Base-by-base conservation (phyloP, 2,797 vertebrate genomes). In the Neosilurus hyrtlii region DNA sequence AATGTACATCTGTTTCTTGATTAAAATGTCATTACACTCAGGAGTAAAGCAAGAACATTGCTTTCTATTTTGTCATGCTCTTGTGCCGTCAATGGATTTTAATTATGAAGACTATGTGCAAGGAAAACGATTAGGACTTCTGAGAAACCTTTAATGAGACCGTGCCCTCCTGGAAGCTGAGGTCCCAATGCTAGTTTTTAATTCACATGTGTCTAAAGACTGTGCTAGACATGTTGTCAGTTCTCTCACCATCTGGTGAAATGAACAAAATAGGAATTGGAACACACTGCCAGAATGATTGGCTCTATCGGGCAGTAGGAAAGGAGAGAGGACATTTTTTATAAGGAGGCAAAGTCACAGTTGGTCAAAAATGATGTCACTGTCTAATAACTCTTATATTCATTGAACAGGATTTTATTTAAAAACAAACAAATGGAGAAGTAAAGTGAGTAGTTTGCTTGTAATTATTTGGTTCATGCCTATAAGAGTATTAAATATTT, bases 241-340 rank as follows among this genome's bases (percentile, higher is more conserved):
- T 43, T 80, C 52, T 74, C 26, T 74, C 18, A 26, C 71, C 82
- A 83, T 85, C 80, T 82, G 70, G 67, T 71, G 76, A 79, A 86
- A 54, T 10, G 72, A 85, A 67, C 82, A 78, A 63, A 78, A 79
- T 79, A 79, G 68, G 63, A 73, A 54, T 79, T 43, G 77, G 59
- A 79, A 73, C 80, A 74, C 83, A 75, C 52, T 49, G 51, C 67
- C 79, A 75, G 35, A 81, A 80, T 61, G n/a, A 84, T 73, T 67
- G 51, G 76, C 35, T 68, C 61, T 73, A 12, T 81, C 71, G n/a
- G 61, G 61, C 82, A 56, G 78, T 37, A 22, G 74, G 57, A 83
- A 73, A 73, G 54, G 61, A 73, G 61, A 59, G 63, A 84, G 83
- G 83, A 80, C 83, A 80, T 62, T 52, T 68, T 84, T 84, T 56